These are phyloP conservation scores for Goniozus legneri DNA, from an alignment of 1,140 invertebrate species.

Conservation along the genomic window DNA sequence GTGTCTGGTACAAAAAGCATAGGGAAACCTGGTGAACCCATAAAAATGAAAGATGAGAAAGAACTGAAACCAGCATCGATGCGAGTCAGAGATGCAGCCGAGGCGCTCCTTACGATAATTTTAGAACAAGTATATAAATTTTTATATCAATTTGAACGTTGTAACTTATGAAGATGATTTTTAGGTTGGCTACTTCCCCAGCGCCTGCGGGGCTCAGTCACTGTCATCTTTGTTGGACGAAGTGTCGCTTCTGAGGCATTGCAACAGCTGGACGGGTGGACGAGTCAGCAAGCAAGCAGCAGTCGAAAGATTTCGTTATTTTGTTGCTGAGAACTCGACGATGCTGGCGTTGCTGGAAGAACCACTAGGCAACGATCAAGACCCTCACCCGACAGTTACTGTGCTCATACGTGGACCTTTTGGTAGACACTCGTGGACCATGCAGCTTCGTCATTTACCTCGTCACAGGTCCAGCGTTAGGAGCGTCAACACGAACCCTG, in stretches of 20 bases:
- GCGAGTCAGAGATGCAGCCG: constrained; percentile 92
- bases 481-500: constrained; percentile 68
- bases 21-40: constrained; percentile 82
- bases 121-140: constrained; percentile 79
- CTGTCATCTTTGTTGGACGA: constrained; percentile 86
- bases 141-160: no score
- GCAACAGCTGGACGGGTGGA: constrained; percentile 61
- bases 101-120: constrained; percentile 85
- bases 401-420: constrained; percentile 86
- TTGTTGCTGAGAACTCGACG: constrained; percentile 85
- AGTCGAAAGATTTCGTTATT: constrained; percentile 78
- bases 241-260: constrained; percentile 76
- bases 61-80: constrained; percentile 93
- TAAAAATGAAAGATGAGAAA: constrained; percentile 94
- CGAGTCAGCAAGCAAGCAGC: constrained; percentile 56
- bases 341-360: constrained; percentile 89
- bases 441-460: constrained; percentile 81
- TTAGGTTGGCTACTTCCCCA: constrained; percentile 77
- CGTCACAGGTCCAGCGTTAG: constrained; percentile 73
- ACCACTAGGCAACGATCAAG: constrained; percentile 77
- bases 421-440: constrained; percentile 90
- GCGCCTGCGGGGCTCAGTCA: constrained; percentile 78
- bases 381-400: constrained; percentile 72
- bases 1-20: constrained; percentile 91
- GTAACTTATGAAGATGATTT: constrained; percentile 16